phyloP scores from a whole-genome alignment of 2,113 vertebrate species.

The Falco punctatus region DNA sequence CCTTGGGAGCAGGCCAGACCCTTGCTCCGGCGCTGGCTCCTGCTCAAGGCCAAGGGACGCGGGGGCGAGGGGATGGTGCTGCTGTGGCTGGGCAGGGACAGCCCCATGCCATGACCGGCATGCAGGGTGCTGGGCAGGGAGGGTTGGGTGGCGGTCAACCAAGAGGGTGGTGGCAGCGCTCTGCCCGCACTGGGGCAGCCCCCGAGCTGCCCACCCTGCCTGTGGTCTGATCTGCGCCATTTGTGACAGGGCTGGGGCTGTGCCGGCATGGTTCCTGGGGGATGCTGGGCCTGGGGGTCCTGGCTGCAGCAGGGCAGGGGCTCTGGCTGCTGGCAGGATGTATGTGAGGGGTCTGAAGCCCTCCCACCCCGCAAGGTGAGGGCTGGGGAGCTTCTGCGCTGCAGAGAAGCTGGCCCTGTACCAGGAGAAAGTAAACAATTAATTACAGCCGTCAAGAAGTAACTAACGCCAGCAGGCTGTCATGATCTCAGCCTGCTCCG shows the following conservation, averaged over 20 bases:
- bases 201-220: neutral
- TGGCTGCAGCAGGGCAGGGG: neutral
- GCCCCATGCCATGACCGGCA: too few species aligned
- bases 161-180: neutral
- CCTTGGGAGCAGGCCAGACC: neutral
- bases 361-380: neutral
- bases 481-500: slow-evolving; percentile 13
- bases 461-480: slow-evolving; percentile 44
- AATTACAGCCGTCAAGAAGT: slow-evolving; percentile 59
- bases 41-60: neutral
- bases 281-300: accelerated
- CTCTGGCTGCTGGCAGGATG: neutral
- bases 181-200: neutral
- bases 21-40: neutral
- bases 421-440: slow-evolving; percentile 61
- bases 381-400: neutral
- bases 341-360: neutral
- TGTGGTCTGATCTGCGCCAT: accelerated
- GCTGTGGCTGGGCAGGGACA: neutral
- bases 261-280: neutral
- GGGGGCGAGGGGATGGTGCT: neutral
- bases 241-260: neutral
- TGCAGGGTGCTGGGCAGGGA: accelerated
- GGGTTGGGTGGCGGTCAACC: accelerated
- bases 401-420: slow-evolving; percentile 39